Percentiles rank a stretch among this genome's conserved stretches.
These are phyloP conservation scores for Hirundo rustica DNA, from an alignment of 2,797 vertebrate genomes.

Conservation along the genomic window DNA sequence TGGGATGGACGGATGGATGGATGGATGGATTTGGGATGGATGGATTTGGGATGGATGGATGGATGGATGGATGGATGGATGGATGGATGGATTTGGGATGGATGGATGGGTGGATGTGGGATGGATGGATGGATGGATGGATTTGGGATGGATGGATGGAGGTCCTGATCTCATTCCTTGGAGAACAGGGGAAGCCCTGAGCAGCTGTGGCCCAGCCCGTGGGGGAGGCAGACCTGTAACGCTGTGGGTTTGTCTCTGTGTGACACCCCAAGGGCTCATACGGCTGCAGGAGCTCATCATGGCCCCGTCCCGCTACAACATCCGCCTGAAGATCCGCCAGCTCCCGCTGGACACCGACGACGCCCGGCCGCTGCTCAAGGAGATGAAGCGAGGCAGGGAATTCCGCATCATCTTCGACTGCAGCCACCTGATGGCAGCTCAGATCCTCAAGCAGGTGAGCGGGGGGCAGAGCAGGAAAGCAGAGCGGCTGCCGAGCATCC, in stretches of 20 bases:
- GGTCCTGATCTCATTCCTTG: rapidly evolving
- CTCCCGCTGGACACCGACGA: slow-evolving; percentile 92
- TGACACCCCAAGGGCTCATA: slow-evolving; percentile 85
- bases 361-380: slow-evolving; percentile 92
- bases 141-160: neutral
- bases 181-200: neutral
- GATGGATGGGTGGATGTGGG: too few relatives aligned
- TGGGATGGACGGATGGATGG: too few relatives aligned
- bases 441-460: slow-evolving; percentile 93
- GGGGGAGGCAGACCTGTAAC: neutral
- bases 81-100: too few relatives aligned
- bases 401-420: slow-evolving; percentile 99
- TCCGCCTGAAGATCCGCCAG: slow-evolving; percentile 97
- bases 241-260: slow-evolving; percentile 13
- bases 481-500: rapidly evolving
- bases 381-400: slow-evolving; percentile 96
- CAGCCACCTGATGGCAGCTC: slow-evolving; percentile 93
- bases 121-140: neutral
- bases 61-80: too few relatives aligned
- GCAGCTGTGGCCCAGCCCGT: neutral
- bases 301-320: slow-evolving; percentile 97
- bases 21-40: too few relatives aligned
- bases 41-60: too few relatives aligned
- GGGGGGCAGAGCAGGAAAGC: rapidly evolving
- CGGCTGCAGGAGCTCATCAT: slow-evolving; percentile 98